These are phyloP conservation scores for Chrysoperla carnea DNA, from an alignment of 1,140 invertebrate species.

Conservation along the genomic window DNA sequence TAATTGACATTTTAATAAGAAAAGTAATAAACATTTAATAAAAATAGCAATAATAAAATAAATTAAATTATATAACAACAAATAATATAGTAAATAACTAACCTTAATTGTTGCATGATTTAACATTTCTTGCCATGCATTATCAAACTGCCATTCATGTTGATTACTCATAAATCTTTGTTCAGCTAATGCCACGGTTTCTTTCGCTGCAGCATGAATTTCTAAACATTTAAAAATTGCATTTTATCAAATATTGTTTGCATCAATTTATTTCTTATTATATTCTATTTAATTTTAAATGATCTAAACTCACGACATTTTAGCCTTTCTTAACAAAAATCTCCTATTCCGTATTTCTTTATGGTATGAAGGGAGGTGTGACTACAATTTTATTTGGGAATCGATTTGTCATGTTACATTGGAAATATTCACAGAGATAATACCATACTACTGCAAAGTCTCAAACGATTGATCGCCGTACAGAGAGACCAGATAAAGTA, in stretches of 20 bases:
- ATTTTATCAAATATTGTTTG: not conserved
- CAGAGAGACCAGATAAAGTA: too few relatives aligned
- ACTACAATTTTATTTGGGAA: too few relatives aligned
- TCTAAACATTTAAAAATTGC: conserved; percentile 34
- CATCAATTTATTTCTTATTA: not conserved
- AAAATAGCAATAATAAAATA: too few relatives aligned
- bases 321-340: not conserved
- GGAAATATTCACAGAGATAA: too few relatives aligned
- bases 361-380: too few relatives aligned
- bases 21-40: too few relatives aligned
- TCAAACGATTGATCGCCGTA: too few relatives aligned
- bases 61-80: too few relatives aligned
- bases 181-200: conserved; percentile 84
- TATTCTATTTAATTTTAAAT: not conserved
- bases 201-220: conserved; percentile 84
- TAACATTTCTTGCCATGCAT: conserved; percentile 96
- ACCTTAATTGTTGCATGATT: conserved; percentile 89
- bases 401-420: too few relatives aligned
- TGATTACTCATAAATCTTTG: conserved; percentile 66
- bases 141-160: conserved; percentile 70
- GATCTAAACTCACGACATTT: not conserved
- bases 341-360: too few relatives aligned
- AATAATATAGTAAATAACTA: conserved; percentile 19
- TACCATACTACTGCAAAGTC: too few relatives aligned
- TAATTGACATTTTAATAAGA: too few relatives aligned